Evolutionary conservation across 30 jellyfish, hydroid and myxozoan species (phyloP), one percentile per base, ranked within the genome.

Genomic region (Pseudorhiza aurosa): DNA sequence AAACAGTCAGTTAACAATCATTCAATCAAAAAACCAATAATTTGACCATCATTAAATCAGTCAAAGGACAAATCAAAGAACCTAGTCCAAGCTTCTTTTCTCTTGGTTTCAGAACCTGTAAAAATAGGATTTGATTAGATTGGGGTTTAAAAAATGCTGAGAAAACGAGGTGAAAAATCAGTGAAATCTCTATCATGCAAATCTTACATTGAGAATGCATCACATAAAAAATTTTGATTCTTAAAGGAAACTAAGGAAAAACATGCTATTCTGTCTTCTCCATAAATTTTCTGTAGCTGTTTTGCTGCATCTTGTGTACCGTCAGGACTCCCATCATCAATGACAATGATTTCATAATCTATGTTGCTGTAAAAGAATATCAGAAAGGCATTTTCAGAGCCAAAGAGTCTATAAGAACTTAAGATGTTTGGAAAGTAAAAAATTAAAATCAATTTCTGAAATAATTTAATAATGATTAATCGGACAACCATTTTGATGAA

Each of bases 301-400:
- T 84, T 85, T 9, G 98, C 98, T 8, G 85, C 96, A 77, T 84
- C 95, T 78, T 70, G 95, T 12, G 98, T 91, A 9, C 98, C 98
- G 62, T 91, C 98, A n/a, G 98, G 98, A 72, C 98, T 91, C 45
- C 96, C 96, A 84, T 91, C 98, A 47, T 91, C 98, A 78, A 91
- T 78, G 2, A 91, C 75, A 9, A 91, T 91, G 11, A 91, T 65
- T 67, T 91, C 98, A 68, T 67, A 91, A 58, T 84, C 72, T 4
- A 69, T 75, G 7, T 77, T 60, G 53, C 97, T 90, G 43, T 10
- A 47, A 76, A 57, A 65, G 24, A 53, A 53, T n/a, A n/a, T n/a
- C n/a, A n/a, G n/a, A n/a, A n/a, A n/a, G n/a, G n/a, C n/a, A n/a
- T n/a, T n/a, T n/a, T n/a, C n/a, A n/a, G n/a, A n/a, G n/a, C n/a